Evolutionary conservation across 2,113 vertebrate species (phyloP).

Genomic region (Plecotus auritus): DNA sequence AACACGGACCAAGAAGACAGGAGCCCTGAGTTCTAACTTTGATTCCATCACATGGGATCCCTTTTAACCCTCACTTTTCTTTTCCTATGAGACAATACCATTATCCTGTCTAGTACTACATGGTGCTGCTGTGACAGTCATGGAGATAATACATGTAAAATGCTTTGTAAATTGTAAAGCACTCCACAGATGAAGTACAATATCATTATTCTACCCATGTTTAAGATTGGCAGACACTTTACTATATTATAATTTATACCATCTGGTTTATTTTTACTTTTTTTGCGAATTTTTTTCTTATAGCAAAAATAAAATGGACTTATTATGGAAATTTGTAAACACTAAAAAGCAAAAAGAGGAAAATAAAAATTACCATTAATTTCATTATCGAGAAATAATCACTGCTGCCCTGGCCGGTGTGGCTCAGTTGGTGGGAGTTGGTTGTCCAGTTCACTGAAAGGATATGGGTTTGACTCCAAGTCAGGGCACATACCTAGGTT

Average conservation of each 20-base stretch:
- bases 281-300: slow-evolving; percentile 38
- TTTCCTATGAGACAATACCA: not conserved
- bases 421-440: not conserved
- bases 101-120: not conserved
- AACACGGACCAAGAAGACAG: not conserved
- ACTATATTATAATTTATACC: slow-evolving; percentile 63
- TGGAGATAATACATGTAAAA: slow-evolving; percentile 13
- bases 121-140: not conserved
- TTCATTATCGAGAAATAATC: slow-evolving; percentile 25
- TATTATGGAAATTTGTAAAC: slow-evolving; percentile 32
- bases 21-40: not conserved
- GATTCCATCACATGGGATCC: not conserved
- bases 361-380: slow-evolving; percentile 38
- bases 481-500: not conserved
- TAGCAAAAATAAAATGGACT: slow-evolving; percentile 39
- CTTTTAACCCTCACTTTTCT: not conserved
- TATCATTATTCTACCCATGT: slow-evolving; percentile 47
- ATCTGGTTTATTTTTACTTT: slow-evolving; percentile 70
- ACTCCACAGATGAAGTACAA: slow-evolving; percentile 7
- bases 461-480: not conserved
- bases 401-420: not conserved
- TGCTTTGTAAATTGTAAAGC: slow-evolving; percentile 31
- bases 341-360: slow-evolving; percentile 16
- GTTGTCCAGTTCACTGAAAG: not conserved
- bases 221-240: slow-evolving; percentile 50